A percentile compares a stretch with the other conserved stretches of the same genome.
Conservation (phyloP, 1,140 invertebrate species). For the Formica exsecta region DNA sequence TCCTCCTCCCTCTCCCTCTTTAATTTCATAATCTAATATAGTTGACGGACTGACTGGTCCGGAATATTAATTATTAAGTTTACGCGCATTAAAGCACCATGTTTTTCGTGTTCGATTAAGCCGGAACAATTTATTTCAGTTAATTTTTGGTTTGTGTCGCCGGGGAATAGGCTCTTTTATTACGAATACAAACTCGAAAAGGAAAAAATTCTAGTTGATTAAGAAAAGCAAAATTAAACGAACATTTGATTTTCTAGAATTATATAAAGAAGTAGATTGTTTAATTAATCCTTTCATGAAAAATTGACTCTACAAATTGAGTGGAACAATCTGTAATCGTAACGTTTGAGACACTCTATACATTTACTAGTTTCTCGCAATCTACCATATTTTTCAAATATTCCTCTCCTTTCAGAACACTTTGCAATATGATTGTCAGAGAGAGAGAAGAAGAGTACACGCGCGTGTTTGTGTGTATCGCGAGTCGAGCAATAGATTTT, state of each 20-base stretch:
- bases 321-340: not conserved
- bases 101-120: slow-evolving; percentile 1
- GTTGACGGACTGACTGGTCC: not conserved
- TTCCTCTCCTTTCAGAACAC: not conserved
- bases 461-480: not conserved
- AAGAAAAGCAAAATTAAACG: not conserved
- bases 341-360: not conserved
- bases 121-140: slow-evolving; percentile 28
- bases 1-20: not conserved
- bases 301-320: not conserved
- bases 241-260: not conserved
- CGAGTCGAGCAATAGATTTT: slow-evolving; percentile 15
- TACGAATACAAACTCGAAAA: not conserved
- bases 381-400: not conserved
- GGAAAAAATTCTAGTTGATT: not conserved
- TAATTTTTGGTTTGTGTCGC: slow-evolving; percentile 4
- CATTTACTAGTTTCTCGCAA: not conserved
- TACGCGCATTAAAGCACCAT: not conserved
- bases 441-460: not conserved
- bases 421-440: not conserved
- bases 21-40: slow-evolving; percentile 26
- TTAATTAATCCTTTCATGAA: not conserved
- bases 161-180: not conserved
- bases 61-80: slow-evolving; percentile 23
- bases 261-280: not conserved